Base-by-base conservation (phyloP, 2,113 vertebrate genomes). In the Scolopax mira region DNA sequence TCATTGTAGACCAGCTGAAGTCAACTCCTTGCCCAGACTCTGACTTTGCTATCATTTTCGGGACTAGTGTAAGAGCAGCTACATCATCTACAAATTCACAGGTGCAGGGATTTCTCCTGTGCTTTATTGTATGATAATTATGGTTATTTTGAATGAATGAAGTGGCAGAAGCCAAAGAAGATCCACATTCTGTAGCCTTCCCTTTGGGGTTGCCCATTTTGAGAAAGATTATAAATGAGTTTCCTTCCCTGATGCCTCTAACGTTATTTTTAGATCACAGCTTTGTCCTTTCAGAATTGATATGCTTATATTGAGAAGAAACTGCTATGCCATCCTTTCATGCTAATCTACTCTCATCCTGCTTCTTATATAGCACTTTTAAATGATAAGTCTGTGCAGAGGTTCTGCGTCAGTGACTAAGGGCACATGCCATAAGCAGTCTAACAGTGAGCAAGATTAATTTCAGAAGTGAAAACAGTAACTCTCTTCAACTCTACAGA, bases 81-180 rank as follows among this genome's bases (percentile, higher is more conserved):
- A n/a, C 4, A 22, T 60, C 4, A 87, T 14, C 33, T 33, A 55
- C 11, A 73, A 65, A 42, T 65, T 83, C 31, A 70, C 7, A 44
- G 28, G 14, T 1, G 1, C 4, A 16, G 0, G 0, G 2, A 77
- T 42, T 87, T 81, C 21, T 91, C 17, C 25, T 16, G 7, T 8
- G 10, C 7, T 13, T 70, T 79, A 12, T 8, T 61, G 11, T 70
- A n/a, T 52, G 16, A 61, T 41, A 2, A 1, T 31, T 66, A 46
- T 0, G 4, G 39, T 31, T 79, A 44, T 52, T 46, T 73, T 42
- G 66, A 64, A 54, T 33, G 2, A 81, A 27, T 44, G 23, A 73
- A 80, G 12, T n/a, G 15, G 57, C 5, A 90, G 41, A 82, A 85
- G 8, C 7, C 27, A 61, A 66, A 83, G 27, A 87, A 55, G 9